phyloP scores from a whole-genome alignment of 1,140 invertebrate genomes.

The Drosophila baimaii region DNA sequence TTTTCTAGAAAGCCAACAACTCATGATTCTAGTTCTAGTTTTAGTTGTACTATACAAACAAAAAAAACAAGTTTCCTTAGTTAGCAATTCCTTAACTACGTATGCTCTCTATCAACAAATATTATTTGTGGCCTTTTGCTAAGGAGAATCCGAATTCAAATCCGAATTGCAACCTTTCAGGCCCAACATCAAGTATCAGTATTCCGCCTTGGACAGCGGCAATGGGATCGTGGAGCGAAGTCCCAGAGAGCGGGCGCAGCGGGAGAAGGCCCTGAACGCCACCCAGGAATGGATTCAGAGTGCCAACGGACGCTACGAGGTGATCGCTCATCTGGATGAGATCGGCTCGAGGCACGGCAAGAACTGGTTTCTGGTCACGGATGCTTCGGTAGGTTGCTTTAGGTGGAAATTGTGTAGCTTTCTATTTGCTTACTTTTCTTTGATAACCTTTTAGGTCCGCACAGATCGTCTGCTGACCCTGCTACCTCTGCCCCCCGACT shows the following conservation, averaged over 20 bases:
- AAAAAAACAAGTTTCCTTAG: conserved; percentile 36
- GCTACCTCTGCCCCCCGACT: conserved; percentile 87
- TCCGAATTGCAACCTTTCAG: conserved; percentile 49
- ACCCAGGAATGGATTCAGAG: conserved; percentile 88
- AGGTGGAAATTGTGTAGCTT: too few species aligned
- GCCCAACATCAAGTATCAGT: conserved; percentile 87
- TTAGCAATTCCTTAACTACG: conserved; percentile 29
- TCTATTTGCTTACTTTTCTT: too few species aligned
- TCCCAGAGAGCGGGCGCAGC: conserved; percentile 87
- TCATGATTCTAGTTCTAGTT: conserved; percentile 32
- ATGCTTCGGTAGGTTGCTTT: conserved; percentile 84
- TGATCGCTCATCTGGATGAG: conserved; percentile 90
- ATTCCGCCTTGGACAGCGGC: conserved; percentile 88
- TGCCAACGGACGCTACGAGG: conserved; percentile 88
- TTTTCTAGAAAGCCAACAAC: conserved; percentile 13
- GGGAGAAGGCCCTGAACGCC: conserved; percentile 87
- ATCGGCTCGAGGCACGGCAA: conserved; percentile 93
- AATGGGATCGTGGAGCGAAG: conserved; percentile 86
- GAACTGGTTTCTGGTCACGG: conserved; percentile 94
- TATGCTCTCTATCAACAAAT: conserved; percentile 28
- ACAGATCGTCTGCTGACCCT: conserved; percentile 93
- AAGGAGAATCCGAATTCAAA: conserved; percentile 2
- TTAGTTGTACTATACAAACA: conserved; percentile 37
- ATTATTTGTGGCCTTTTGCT: neutral
- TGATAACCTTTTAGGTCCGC: conserved; percentile 83